Evolutionary conservation across 2,113 vertebrate genomes (phyloP).

Genomic region (Leptobrachium leishanense): DNA sequence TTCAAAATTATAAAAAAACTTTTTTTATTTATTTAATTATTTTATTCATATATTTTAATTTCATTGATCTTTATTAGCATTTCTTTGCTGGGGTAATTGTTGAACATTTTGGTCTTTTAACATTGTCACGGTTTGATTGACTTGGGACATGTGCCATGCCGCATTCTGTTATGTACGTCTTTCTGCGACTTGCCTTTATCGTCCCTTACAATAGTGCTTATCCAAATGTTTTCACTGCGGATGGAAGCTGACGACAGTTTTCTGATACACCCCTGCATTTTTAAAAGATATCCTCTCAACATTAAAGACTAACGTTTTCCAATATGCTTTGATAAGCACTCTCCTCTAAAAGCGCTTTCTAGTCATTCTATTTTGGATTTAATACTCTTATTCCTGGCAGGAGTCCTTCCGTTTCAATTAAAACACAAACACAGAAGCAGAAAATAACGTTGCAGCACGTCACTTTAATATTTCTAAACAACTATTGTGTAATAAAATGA

Average conservation of each 20-base stretch:
- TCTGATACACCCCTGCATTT: constrained; percentile 51
- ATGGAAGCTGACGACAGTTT: constrained; percentile 46
- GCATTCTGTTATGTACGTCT: constrained; percentile 57
- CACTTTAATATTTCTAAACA: constrained; percentile 24
- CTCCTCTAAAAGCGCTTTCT: constrained; percentile 38
- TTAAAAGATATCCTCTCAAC: constrained; percentile 37
- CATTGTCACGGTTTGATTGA: constrained; percentile 59
- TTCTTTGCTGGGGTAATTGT: too few species aligned
- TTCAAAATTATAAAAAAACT: too few species aligned
- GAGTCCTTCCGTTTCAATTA: constrained; percentile 9
- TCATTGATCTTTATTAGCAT: too few species aligned
- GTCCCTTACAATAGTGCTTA: constrained; percentile 54
- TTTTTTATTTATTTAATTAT: too few species aligned
- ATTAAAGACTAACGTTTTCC: constrained; percentile 42
- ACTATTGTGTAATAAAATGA: constrained; percentile 49
- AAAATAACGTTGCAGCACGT: constrained; percentile 2
- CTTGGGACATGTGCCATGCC: constrained; percentile 64
- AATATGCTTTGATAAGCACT: constrained; percentile 43
- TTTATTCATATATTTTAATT: too few species aligned
- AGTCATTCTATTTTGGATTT: constrained; percentile 29
- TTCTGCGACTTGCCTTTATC: constrained; percentile 58
- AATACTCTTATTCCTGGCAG: constrained; percentile 6
- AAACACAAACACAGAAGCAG: constrained; percentile 9
- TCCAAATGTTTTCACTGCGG: constrained; percentile 57
- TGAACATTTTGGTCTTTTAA: too few species aligned